A percentile compares a stretch with the other conserved stretches of the same genome.
These are phyloP conservation scores for Tethea ocularis DNA, from an alignment of 2,888 invertebrate species.

Conservation along the genomic window DNA sequence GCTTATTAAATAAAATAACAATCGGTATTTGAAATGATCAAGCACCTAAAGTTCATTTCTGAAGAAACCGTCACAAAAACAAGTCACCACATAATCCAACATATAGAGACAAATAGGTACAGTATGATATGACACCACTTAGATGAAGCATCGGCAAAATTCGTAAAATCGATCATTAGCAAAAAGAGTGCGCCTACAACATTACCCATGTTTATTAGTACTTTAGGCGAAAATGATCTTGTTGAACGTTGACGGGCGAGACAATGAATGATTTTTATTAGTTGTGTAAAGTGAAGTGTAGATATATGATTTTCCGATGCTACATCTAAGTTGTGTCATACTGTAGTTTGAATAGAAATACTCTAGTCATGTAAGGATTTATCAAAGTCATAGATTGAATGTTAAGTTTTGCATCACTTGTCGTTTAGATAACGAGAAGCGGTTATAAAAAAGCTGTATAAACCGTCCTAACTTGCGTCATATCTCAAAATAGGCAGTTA, in stretches of 20 bases:
- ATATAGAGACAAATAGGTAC: not conserved
- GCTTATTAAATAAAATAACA: not conserved
- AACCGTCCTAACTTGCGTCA: conserved; percentile 51
- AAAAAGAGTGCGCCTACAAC: too few relatives aligned
- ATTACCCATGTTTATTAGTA: too few relatives aligned
- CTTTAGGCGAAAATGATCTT: too few relatives aligned
- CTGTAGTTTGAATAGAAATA: not conserved
- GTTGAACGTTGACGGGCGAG: too few relatives aligned
- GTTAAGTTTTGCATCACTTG: conserved; percentile 29
- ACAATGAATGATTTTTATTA: too few relatives aligned
- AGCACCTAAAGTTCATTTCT: not conserved
- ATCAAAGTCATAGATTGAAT: conserved; percentile 13
- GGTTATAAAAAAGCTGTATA: conserved; percentile 42
- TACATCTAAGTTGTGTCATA: too few relatives aligned
- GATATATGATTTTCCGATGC: too few relatives aligned
- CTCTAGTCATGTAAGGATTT: not conserved
- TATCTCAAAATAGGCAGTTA: conserved; percentile 48
- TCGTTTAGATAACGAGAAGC: conserved; percentile 26
- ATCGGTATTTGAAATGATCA: not conserved
- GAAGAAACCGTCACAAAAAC: not conserved
- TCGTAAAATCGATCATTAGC: too few relatives aligned
- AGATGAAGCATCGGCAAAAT: too few relatives aligned
- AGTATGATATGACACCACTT: too few relatives aligned
- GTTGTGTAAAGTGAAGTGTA: too few relatives aligned
- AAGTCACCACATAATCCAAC: not conserved